Base-by-base conservation (phyloP, 2,113 vertebrate species). In the Galemys pyrenaicus region DNA sequence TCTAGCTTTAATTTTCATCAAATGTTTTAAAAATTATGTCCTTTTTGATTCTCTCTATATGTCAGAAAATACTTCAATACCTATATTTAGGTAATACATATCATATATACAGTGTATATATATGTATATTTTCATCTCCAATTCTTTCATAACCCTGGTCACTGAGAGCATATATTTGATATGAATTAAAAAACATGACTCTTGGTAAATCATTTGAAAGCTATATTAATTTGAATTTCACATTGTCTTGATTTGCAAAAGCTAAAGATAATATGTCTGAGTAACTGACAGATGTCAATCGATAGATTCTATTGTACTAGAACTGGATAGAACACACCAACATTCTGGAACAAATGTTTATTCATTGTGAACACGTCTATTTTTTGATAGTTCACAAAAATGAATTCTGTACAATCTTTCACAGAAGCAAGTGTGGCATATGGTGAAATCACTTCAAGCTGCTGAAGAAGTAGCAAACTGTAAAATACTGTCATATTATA, bases 201-300 rank as follows among this genome's bases (percentile, higher is more conserved):
- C 32, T 88, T 64, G 51, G 83, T 35, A 87, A 82, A 74, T 86
- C 83, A 51, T 54, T n/a, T 49, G 60, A 84, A 44, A 88, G 12
- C 64, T 71, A 71, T 26, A 70, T 80, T 80, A 58, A 89, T 80
- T 16, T 89, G 80, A 85, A 84, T 78, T 35, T 92, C 81, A 87
- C 44, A 73, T 70, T 39, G 30, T 87, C 49, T 87, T 95, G 73
- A 87, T 80, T 94, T 86, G 64, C 79, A 95, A 95, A 92, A 70
- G 44, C 60, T 80, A 92, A 74, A 83, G 77, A n/a, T 46, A 81
- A 67, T 30, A 68, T 70, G 41, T 78, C 28, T 77, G 75, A 91
- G 37, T n/a, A 56, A 82, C 77, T 94, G 95, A 85, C 49, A 93
- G 87, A 84, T 62, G 94, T 78, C 96, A 82, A 79, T 92, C 89